A percentile compares a stretch with the other conserved stretches of the same genome.
phyloP scores from a whole-genome alignment of 2,888 invertebrate genomes.

The Drosophila ezoana region DNA sequence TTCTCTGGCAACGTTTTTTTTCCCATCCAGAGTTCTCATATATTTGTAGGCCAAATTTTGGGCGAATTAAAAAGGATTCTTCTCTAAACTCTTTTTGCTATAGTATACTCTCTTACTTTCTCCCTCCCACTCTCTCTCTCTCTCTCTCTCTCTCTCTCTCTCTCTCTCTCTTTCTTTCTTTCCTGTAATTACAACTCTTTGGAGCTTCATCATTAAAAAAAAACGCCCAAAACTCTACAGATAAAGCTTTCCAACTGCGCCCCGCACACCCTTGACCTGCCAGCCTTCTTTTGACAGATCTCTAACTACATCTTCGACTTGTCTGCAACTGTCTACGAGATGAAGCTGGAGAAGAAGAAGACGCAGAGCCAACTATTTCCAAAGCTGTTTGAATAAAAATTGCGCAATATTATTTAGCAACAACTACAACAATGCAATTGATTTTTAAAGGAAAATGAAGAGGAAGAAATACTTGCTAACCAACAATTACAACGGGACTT shows the following conservation, averaged over 20 bases:
- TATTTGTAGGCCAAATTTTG: constrained; percentile 1
- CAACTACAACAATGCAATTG: constrained; percentile 48
- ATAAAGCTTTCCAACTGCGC: not conserved
- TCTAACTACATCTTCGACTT: constrained; percentile 21
- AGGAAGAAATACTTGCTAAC: constrained; percentile 35
- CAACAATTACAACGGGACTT: constrained; percentile 78
- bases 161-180: not conserved
- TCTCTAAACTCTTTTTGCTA: no score
- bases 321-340: constrained; percentile 36
- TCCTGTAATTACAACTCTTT: no score
- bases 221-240: no score
- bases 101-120: not conserved
- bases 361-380: constrained; percentile 33
- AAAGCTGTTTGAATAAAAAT: constrained; percentile 69
- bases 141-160: constrained; percentile 11
- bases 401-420: constrained; percentile 78
- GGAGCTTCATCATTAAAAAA: no score
- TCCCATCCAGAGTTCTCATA: not conserved
- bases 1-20: no score
- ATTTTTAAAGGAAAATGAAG: constrained; percentile 45
- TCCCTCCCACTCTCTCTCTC: not conserved
- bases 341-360: constrained; percentile 7
- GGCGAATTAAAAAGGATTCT: not conserved
- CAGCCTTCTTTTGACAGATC: constrained; percentile 4
- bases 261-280: not conserved